These are phyloP conservation scores for Leptodactylus fallax DNA, from an alignment of 2,797 vertebrate species.

Conservation along the genomic window DNA sequence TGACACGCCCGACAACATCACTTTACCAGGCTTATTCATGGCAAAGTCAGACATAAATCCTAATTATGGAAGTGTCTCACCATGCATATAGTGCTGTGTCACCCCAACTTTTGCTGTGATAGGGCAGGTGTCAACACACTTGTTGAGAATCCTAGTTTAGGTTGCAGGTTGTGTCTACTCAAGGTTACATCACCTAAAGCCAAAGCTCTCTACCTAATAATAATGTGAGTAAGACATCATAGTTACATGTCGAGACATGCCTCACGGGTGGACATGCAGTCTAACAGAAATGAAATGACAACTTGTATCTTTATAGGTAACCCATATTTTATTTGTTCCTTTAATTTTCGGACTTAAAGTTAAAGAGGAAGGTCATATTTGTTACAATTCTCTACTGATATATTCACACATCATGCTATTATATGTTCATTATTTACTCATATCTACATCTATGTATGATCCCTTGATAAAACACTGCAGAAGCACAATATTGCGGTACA, in stretches of 20 bases:
- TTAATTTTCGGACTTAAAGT: neutral
- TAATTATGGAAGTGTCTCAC: neutral
- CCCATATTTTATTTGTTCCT: neutral
- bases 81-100: neutral
- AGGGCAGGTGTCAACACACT: neutral
- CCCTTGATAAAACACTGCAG: neutral
- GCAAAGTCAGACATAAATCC: neutral
- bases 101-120: neutral
- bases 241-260: conserved; percentile 27
- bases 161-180: neutral
- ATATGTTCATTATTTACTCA: neutral
- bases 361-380: neutral
- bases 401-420: neutral
- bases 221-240: conserved; percentile 3
- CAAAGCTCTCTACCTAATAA: neutral
- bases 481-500: neutral
- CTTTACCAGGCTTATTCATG: neutral
- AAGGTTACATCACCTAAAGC: neutral
- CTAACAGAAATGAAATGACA: neutral
- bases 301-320: neutral
- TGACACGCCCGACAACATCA: neutral
- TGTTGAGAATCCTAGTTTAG: neutral
- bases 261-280: conserved; percentile 3
- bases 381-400: neutral
- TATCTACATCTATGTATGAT: neutral